A percentile compares a stretch with the other conserved stretches of the same genome.
Conservation (phyloP, 1,140 invertebrate species). For the Zelostemma sp. region DNA sequence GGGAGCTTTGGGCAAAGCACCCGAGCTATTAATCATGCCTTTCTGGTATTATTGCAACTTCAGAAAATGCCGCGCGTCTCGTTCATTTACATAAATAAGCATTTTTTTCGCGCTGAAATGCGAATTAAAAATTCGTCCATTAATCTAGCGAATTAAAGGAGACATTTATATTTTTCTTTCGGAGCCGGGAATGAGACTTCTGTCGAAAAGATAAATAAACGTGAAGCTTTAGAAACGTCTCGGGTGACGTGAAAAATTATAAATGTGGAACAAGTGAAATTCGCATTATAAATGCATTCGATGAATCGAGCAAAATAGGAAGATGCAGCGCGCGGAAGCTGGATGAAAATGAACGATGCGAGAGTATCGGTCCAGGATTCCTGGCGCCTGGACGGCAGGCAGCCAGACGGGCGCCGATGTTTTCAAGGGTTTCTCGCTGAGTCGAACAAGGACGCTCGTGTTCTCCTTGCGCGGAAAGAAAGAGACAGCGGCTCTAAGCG, state of each 20-base stretch:
- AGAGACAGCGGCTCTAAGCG: slow-evolving; percentile 31
- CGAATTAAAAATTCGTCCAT: slow-evolving; percentile 41
- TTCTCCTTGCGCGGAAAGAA: slow-evolving; percentile 30
- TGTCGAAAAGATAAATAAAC: too few relatives aligned
- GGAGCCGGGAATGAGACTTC: too few relatives aligned
- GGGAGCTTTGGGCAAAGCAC: slow-evolving; percentile 25
- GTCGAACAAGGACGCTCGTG: slow-evolving; percentile 37
- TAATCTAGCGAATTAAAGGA: slow-evolving; percentile 34
- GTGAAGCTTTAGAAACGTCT: slow-evolving; percentile 11
- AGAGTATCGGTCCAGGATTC: slow-evolving; percentile 58
- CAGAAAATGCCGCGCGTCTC: slow-evolving; percentile 27
- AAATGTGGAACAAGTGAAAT: slow-evolving; percentile 10
- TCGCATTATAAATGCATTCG: slow-evolving; percentile 47
- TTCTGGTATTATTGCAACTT: slow-evolving; percentile 39
- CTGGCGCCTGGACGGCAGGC: slow-evolving; percentile 68
- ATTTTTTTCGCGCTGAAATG: slow-evolving; percentile 37
- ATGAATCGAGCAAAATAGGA: slow-evolving; percentile 46
- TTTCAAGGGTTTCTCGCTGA: slow-evolving; percentile 60
- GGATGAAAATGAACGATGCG: slow-evolving; percentile 45
- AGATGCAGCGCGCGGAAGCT: slow-evolving; percentile 46
- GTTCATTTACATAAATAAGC: slow-evolving; percentile 48
- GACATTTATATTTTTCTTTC: background rate
- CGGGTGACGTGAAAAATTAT: background rate
- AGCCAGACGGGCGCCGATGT: slow-evolving; percentile 68
- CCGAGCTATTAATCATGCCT: slow-evolving; percentile 43